These are phyloP conservation scores for Papilio gigon DNA, from an alignment of 2,888 invertebrate species.

Conservation along the genomic window DNA sequence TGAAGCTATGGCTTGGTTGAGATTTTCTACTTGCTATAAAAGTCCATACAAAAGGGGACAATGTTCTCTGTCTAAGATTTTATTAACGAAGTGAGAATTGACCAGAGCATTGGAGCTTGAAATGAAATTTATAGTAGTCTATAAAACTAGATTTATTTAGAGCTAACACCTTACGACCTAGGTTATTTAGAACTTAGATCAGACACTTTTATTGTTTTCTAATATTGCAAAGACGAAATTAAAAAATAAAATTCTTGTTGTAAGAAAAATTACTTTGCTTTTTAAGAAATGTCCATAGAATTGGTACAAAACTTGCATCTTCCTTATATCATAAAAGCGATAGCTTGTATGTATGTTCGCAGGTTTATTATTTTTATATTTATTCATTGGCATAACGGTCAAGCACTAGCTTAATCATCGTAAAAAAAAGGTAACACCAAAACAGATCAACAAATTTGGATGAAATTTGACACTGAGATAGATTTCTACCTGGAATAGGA, in stretches of 20 bases:
- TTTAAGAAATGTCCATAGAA: no score
- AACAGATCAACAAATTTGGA: no score
- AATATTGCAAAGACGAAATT: slow-evolving; percentile 5
- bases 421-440: no score
- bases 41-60: not conserved
- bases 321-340: no score
- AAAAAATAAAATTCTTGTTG: not conserved
- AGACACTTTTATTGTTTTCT: slow-evolving; percentile 32
- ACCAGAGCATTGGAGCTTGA: not conserved
- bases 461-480: no score
- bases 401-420: no score
- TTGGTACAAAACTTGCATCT: no score
- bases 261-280: not conserved
- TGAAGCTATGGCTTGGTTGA: no score
- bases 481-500: no score
- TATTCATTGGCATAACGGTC: no score
- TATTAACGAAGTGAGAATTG: slow-evolving; percentile 12
- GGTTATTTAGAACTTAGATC: not conserved
- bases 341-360: no score
- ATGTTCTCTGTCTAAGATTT: not conserved
- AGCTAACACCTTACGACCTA: not conserved
- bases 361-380: no score
- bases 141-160: slow-evolving; percentile 25
- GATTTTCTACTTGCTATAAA: not conserved
- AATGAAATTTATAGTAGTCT: slow-evolving; percentile 20